Evolutionary conservation across 2,797 vertebrate genomes (phyloP), one percentile per base, ranked within the genome.

Genomic region (Okamejei kenojei): DNA sequence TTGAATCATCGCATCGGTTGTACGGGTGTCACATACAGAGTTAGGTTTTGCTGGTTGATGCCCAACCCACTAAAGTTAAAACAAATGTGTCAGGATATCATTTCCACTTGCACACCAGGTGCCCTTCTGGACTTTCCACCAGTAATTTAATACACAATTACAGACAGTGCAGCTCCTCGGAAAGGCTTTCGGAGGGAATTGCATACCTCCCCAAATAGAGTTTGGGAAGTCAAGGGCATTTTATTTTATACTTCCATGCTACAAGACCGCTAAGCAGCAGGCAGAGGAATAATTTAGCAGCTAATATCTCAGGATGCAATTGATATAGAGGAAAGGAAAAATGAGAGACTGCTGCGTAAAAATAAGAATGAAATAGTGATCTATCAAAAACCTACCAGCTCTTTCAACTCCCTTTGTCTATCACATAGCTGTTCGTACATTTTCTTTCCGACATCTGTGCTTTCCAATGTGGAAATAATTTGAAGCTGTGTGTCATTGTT

Each of bases 381-480:
- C 32, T 65, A 88, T 35, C 17, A 68, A 0, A 54, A 15, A 96
- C 98, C 96, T 96, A 99, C 99, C 98, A 99, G 97, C 94, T 99
- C 99, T 95, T 98, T 99, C 68, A 99, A 97, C 95, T 99, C 99
- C 93, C 99, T 96, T 97, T 99, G 99, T 76, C 99, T 96, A 95
- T 99, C 98, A 1, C 98, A 99, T 93, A 99, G 98, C 96, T 98
- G 99, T 96, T 99, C 99, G 7, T 99, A 99, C 98, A 99, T 99
- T 95, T 97, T 98, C 93, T 98, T 97, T 93, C 99, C 98, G 94
- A 98, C 97, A 73, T 97, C 97, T 3, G 98, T 99, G 97, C 98
- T 99, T 96, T 99, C 98, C 95, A 99, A 97, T 17, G 99, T 99
- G 93, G 98, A 99, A 96, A 99, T 99, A 97, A 99, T 99, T 97